Base-by-base conservation (phyloP, 2,797 vertebrate species). In the Philypnodon macrostomus region DNA sequence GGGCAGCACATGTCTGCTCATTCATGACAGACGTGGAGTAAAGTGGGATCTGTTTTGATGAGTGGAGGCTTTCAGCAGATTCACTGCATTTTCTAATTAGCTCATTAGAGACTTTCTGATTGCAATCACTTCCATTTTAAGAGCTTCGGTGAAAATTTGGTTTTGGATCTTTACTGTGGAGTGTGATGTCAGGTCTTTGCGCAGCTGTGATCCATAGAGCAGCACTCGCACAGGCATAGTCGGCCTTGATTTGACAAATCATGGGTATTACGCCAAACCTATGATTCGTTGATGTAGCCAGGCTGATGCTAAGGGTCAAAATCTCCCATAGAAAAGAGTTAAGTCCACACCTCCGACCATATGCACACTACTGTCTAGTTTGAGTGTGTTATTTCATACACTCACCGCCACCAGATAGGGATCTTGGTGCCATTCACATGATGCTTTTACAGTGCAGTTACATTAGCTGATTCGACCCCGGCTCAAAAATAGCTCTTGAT, bases 401-500 rank as follows among this genome's bases (percentile, higher is more conserved):
- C 33, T 39, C 49, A 14, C 9, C 3, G 26, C 41, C 52, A 17
- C 9, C 5, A 79, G 81, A 79, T 63, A 69, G 68, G 57, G 62
- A 81, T 80, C 75, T 65, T 2, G 5, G 35, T 74, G 79, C 62
- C 87, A 78, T 88, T 85, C 74, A 63, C 56, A 56, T 67, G 64
- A 77, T 77, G 80, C 80, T 73, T 79, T 83, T 83, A 85, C 83
- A 85, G 76, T 73, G 73, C 67, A 63, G 80, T 59, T 88, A 85
- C 86, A 87, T 87, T 79, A 84, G 77, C 75, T 85, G 78, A 86
- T 84, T 84, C 59, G 16, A 77, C 60, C 77, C 64, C 48, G 67
- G 74, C 85, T 87, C 70, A 85, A 78, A 90, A 90, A 90, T 90
- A 90, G 87, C 77, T 19, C 38, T 11, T 47, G 55, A 89, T 91